phyloP scores from a whole-genome alignment of 1,140 invertebrate species.

The Scaptomyza pallida region DNA sequence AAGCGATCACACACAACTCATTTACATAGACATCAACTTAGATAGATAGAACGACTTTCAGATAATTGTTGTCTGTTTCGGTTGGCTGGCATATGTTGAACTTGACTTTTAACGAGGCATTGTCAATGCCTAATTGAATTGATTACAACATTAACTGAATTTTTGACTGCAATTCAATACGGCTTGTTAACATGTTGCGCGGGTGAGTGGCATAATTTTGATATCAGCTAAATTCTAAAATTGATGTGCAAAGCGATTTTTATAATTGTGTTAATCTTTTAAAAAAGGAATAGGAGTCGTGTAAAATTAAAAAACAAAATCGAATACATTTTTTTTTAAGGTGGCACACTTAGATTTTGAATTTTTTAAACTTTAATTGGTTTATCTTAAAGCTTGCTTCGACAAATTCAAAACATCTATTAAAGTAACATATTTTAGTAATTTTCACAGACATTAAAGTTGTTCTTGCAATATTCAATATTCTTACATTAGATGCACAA shows the following conservation, averaged over 20 bases:
- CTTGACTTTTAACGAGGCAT: slow-evolving; percentile 11
- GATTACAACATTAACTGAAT: slow-evolving; percentile 39
- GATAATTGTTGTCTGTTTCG: slow-evolving; percentile 53
- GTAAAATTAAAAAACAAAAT: too few species aligned
- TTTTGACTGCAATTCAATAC: slow-evolving; percentile 26
- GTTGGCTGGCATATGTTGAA: slow-evolving; percentile 58
- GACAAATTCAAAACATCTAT: too few species aligned
- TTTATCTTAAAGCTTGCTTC: too few species aligned
- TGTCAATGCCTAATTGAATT: slow-evolving; percentile 67
- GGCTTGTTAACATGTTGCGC: slow-evolving; percentile 14
- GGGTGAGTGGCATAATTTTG: slow-evolving; percentile 47
- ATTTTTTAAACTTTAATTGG: too few species aligned
- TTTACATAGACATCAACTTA: slow-evolving; percentile 59
- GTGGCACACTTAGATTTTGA: background rate
- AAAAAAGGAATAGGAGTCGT: too few species aligned
- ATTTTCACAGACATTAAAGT: too few species aligned
- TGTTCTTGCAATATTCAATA: too few species aligned
- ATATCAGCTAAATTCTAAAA: background rate
- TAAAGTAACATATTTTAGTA: too few species aligned
- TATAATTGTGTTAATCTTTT: too few species aligned
- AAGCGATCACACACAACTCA: slow-evolving; percentile 66
- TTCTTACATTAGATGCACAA: too few species aligned
- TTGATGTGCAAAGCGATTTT: background rate
- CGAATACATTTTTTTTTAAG: too few species aligned
- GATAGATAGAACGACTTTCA: slow-evolving; percentile 23